A percentile compares a stretch with the other conserved stretches of the same genome.
These are phyloP conservation scores for Sebastes alutus DNA, from an alignment of 2,797 vertebrate genomes.

Conservation along the genomic window DNA sequence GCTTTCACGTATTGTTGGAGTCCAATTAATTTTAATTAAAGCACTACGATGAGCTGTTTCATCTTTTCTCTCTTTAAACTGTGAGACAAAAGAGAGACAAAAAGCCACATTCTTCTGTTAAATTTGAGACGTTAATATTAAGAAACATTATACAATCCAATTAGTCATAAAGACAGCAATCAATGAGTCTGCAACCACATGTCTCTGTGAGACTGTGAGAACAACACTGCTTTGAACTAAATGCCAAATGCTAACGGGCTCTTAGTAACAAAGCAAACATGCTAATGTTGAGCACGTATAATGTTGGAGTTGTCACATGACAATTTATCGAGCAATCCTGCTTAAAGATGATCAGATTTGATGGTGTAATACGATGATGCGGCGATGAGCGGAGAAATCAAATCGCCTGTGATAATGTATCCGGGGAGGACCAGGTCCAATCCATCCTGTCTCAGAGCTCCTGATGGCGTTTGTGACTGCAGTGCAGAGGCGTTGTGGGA, in stretches of 20 bases:
- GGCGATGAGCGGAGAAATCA: conserved; percentile 20
- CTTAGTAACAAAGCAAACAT: neutral
- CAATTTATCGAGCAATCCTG: neutral
- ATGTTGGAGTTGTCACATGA: neutral
- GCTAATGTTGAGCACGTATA: neutral
- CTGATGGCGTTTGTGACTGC: neutral
- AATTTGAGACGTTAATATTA: neutral
- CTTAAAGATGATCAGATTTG: conserved; percentile 30
- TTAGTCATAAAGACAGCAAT: neutral
- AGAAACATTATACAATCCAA: neutral
- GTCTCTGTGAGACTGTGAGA: neutral
- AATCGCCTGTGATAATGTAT: conserved; percentile 38
- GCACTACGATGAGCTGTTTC: neutral
- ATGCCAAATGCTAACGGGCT: neutral
- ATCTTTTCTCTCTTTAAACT: neutral
- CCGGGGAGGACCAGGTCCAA: neutral
- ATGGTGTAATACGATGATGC: conserved; percentile 16
- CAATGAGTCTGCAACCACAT: neutral
- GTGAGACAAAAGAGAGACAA: neutral
- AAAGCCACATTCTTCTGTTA: neutral
- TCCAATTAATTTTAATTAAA: neutral
- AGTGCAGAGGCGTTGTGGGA: conserved; percentile 4
- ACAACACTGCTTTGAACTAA: neutral
- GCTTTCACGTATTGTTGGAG: neutral
- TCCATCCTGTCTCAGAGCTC: conserved; percentile 11